Evolutionary conservation across 2,797 vertebrate species (phyloP).

Genomic region (Sorex maritimensis): DNA sequence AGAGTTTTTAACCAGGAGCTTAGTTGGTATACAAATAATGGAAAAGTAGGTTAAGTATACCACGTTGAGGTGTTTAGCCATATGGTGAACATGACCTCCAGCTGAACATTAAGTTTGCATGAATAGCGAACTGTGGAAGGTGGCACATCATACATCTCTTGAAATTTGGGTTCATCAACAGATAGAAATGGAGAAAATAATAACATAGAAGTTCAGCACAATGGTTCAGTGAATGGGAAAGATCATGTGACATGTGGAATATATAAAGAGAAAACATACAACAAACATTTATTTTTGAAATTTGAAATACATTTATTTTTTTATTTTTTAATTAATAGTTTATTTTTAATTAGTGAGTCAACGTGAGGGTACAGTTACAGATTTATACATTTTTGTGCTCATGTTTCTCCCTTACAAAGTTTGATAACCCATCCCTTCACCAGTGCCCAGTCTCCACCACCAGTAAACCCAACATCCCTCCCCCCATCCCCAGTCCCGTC

Average conservation of each 20-base stretch:
- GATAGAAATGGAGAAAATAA: slow-evolving; percentile 15
- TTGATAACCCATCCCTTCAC: too few species aligned
- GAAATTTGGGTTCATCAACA: not conserved
- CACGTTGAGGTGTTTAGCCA: slow-evolving; percentile 19
- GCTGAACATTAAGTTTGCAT: too few species aligned
- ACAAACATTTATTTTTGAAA: too few species aligned
- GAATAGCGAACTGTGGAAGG: not conserved
- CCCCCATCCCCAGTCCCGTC: too few species aligned
- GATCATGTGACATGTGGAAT: not conserved
- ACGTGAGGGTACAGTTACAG: too few species aligned
- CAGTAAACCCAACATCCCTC: too few species aligned
- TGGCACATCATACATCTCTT: not conserved
- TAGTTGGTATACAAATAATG: not conserved
- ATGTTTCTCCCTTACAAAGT: too few species aligned
- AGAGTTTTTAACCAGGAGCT: not conserved
- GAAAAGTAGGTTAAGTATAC: not conserved
- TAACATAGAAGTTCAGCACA: not conserved
- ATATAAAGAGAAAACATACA: not conserved
- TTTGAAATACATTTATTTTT: too few species aligned
- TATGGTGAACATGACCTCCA: not conserved
- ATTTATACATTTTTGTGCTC: too few species aligned
- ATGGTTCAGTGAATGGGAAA: not conserved
- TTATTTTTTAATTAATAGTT: too few species aligned
- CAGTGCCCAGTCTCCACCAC: too few species aligned
- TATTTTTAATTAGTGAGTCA: too few species aligned